These are phyloP conservation scores for Illadopsis cleaveri DNA, from an alignment of 2,113 vertebrate species.

Conservation along the genomic window DNA sequence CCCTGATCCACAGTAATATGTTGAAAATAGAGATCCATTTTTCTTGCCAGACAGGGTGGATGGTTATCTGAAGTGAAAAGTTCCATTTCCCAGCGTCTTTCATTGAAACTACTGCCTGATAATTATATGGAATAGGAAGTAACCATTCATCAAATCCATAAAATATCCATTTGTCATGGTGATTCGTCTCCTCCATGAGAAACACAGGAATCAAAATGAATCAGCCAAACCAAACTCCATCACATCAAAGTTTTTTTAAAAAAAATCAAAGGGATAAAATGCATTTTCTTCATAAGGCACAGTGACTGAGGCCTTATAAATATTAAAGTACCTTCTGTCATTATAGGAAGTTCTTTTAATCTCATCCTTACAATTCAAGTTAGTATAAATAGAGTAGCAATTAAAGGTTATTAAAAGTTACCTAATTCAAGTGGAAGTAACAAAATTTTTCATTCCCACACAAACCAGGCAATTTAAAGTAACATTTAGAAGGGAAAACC, in stretches of 20 bases:
- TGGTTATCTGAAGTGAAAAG: constrained; percentile 77
- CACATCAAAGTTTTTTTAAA: not conserved
- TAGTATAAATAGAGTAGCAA: not conserved
- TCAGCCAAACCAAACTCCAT: constrained; percentile 57
- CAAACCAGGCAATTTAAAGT: not conserved
- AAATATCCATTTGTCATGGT: constrained; percentile 74
- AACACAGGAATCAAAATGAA: constrained; percentile 63
- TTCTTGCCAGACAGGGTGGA: constrained; percentile 73
- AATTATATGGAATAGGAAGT: constrained; percentile 76
- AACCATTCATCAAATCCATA: constrained; percentile 76
- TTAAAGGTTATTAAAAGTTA: constrained; percentile 40
- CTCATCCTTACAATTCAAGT: constrained; percentile 1
- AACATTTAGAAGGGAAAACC: not conserved
- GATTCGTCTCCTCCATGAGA: constrained; percentile 35
- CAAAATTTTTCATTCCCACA: not conserved
- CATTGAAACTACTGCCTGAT: constrained; percentile 70
- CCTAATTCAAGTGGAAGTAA: not conserved
- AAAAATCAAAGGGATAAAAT: constrained; percentile 23
- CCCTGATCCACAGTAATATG: constrained; percentile 60
- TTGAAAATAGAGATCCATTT: constrained; percentile 72
- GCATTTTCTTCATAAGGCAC: not conserved
- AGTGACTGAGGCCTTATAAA: not conserved
- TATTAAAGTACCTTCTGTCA: constrained; percentile 4
- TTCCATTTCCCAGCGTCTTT: constrained; percentile 78
- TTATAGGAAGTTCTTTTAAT: constrained; percentile 10